These are phyloP conservation scores for Philotrypesis tridentata DNA, from an alignment of 1,140 invertebrate genomes.

Conservation along the genomic window DNA sequence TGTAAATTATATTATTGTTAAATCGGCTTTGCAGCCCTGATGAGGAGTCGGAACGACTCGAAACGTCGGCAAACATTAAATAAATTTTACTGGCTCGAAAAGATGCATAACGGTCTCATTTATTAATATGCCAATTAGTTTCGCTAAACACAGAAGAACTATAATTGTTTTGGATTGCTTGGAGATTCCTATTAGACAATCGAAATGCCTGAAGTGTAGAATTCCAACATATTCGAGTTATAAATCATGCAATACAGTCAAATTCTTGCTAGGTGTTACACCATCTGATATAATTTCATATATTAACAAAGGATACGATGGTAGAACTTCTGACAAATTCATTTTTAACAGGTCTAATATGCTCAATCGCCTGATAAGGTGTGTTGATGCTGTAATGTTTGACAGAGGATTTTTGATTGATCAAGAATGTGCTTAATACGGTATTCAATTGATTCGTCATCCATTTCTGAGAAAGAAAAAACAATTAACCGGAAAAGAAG, in stretches of 20 bases:
- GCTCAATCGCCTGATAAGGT: too few relatives aligned
- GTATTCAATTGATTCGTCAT: slow-evolving; percentile 2
- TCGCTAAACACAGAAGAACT: too few relatives aligned
- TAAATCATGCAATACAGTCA: slow-evolving; percentile 58
- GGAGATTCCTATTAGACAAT: too few relatives aligned
- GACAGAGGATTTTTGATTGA: slow-evolving; percentile 24
- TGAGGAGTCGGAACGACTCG: too few relatives aligned
- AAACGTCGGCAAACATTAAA: too few relatives aligned
- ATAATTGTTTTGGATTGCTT: too few relatives aligned
- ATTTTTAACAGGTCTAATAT: slow-evolving; percentile 52
- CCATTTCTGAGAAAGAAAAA: slow-evolving; percentile 9
- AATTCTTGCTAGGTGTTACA: slow-evolving; percentile 63
- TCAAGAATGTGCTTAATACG: not conserved
- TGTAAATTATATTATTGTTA: too few relatives aligned
- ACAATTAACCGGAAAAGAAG: slow-evolving; percentile 9
- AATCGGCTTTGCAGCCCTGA: too few relatives aligned
- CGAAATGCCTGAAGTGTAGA: too few relatives aligned
- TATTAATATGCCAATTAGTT: too few relatives aligned
- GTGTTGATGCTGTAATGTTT: not conserved
- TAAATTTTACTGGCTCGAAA: too few relatives aligned
- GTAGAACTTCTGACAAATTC: slow-evolving; percentile 59
- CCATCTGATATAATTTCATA: slow-evolving; percentile 62
- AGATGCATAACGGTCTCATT: too few relatives aligned
- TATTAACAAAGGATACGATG: slow-evolving; percentile 60
- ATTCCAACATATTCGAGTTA: slow-evolving; percentile 59